Conservation (phyloP, 2,113 vertebrate genomes). For the Choloepus hoffmanni region DNA sequence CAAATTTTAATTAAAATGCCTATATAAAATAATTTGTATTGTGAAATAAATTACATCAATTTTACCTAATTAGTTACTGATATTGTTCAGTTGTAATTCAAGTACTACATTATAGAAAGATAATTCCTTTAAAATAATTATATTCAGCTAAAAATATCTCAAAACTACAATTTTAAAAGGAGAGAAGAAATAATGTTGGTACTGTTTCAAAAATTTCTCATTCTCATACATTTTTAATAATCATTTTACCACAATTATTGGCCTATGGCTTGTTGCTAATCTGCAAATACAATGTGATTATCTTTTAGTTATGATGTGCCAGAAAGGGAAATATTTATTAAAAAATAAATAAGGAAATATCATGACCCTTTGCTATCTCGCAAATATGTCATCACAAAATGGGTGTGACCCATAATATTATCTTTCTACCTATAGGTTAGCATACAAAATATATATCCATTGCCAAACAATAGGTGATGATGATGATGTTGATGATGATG, state of each 20-base stretch:
- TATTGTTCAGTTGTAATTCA: conserved; percentile 55
- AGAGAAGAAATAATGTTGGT: not conserved
- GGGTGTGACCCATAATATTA: not conserved
- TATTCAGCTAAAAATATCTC: conserved; percentile 12
- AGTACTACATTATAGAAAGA: conserved; percentile 28
- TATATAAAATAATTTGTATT: conserved; percentile 60
- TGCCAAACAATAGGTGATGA: not conserved
- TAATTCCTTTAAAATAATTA: not conserved
- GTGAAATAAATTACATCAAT: conserved; percentile 66
- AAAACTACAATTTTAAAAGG: conserved; percentile 20
- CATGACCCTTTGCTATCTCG: not conserved
- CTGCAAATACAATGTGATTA: not conserved
- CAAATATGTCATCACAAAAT: not conserved
- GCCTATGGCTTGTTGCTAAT: conserved; percentile 14
- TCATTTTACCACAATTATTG: conserved; percentile 49
- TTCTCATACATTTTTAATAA: conserved; percentile 28
- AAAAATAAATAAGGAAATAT: conserved; percentile 29
- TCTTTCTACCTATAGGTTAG: not conserved
- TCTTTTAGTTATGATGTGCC: not conserved
- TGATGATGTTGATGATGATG: no score
- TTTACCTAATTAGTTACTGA: conserved; percentile 62
- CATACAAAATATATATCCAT: not conserved
- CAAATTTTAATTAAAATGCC: conserved; percentile 68
- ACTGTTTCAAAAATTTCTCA: not conserved
- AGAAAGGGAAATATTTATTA: conserved; percentile 35